These are phyloP conservation scores for Steatocranus sp. DNA, from an alignment of 2,797 vertebrate genomes.

Conservation along the genomic window DNA sequence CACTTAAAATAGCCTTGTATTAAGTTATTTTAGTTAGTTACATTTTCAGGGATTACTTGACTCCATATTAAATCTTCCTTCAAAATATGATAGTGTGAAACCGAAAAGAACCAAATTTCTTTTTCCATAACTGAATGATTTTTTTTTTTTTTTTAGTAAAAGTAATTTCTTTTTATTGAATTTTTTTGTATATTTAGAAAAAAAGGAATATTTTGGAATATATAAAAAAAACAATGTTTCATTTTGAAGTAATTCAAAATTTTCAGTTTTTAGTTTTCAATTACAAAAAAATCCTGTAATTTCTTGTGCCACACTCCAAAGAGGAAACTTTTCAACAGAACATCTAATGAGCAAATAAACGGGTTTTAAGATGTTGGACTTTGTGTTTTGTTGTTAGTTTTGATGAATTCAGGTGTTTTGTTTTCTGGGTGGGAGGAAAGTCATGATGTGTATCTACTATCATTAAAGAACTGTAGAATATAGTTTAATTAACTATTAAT, in stretches of 20 bases:
- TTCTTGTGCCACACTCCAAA: background rate
- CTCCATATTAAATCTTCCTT: background rate
- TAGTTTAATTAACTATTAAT: background rate
- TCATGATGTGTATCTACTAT: background rate
- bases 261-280: too few species aligned
- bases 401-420: background rate
- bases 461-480: background rate
- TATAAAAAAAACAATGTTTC: too few species aligned
- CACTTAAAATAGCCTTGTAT: background rate
- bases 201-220: background rate
- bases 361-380: background rate
- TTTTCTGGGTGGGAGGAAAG: background rate
- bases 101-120: background rate
- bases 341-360: background rate
- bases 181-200: background rate
- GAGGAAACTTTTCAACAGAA: background rate
- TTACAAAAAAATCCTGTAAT: background rate
- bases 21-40: background rate
- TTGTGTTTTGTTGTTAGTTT: background rate
- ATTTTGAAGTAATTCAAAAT: background rate
- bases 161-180: background rate
- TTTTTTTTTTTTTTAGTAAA: background rate
- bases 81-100: background rate
- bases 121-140: background rate
- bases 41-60: background rate